A percentile compares a stretch with the other conserved stretches of the same genome.
phyloP scores from a whole-genome alignment of 1,140 invertebrate species.

The Pseudobourletiella spinata region DNA sequence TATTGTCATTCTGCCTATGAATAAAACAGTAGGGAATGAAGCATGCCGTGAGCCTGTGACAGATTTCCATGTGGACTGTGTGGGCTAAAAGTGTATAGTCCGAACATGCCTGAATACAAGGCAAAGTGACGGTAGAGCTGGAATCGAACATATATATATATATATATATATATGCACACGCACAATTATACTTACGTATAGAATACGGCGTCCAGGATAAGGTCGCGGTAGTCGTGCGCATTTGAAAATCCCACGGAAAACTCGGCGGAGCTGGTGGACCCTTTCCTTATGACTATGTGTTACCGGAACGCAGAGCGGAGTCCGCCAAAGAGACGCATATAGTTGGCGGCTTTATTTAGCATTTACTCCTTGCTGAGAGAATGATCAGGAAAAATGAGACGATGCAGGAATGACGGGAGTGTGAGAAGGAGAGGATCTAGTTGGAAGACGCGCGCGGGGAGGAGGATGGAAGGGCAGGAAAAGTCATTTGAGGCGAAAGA shows the following conservation, averaged over 20 bases:
- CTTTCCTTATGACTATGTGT: too few relatives aligned
- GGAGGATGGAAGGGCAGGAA: neutral
- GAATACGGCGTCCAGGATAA: neutral
- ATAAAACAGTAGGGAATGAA: constrained; percentile 9
- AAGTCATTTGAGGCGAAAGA: neutral
- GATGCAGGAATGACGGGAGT: neutral
- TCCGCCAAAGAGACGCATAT: constrained; percentile 17
- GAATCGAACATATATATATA: too few relatives aligned
- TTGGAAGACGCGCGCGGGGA: neutral
- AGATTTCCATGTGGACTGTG: too few relatives aligned
- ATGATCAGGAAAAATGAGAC: neutral
- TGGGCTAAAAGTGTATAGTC: too few relatives aligned
- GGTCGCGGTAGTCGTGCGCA: neutral
- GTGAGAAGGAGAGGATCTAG: neutral
- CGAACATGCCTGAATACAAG: too few relatives aligned
- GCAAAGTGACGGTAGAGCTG: too few relatives aligned
- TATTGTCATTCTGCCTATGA: constrained; percentile 11
- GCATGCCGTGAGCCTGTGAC: too few relatives aligned
- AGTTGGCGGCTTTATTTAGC: constrained; percentile 26
- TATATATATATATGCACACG: too few relatives aligned
- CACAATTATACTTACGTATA: neutral
- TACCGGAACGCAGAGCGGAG: neutral
- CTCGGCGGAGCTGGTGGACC: neutral
- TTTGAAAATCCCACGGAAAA: neutral
- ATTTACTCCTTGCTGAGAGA: neutral